phyloP scores from a whole-genome alignment of 1,140 invertebrate genomes.

The Euborellia annulipes region DNA sequence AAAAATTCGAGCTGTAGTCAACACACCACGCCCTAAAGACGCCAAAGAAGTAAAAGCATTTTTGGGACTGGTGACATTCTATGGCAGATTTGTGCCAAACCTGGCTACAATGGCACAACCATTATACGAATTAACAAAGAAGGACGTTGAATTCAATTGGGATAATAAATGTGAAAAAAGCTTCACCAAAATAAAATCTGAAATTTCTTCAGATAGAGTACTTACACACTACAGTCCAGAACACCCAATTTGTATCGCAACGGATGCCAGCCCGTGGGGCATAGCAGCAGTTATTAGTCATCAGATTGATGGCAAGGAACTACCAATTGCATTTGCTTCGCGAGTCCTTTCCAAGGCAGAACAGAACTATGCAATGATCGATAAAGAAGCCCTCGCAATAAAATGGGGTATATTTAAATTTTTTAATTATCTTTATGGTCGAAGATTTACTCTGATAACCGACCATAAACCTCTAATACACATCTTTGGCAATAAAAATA shows the following conservation, averaged over 20 bases:
- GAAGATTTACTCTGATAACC: slow-evolving; percentile 29
- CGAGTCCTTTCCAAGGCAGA: slow-evolving; percentile 26
- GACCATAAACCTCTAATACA: slow-evolving; percentile 32
- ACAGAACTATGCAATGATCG: slow-evolving; percentile 31
- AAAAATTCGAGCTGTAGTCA: slow-evolving; percentile 24
- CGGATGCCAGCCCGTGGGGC: slow-evolving; percentile 22
- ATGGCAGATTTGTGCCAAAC: slow-evolving; percentile 22
- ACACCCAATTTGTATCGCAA: slow-evolving; percentile 30
- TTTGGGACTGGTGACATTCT: slow-evolving; percentile 26
- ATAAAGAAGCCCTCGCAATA: slow-evolving; percentile 36
- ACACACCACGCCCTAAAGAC: slow-evolving; percentile 22
- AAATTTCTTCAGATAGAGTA: slow-evolving; percentile 13
- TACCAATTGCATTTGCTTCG: slow-evolving; percentile 29
- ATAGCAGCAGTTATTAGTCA: slow-evolving; percentile 14
- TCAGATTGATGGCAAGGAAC: slow-evolving; percentile 19
- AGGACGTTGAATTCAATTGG: slow-evolving; percentile 15
- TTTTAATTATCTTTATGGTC: slow-evolving; percentile 33
- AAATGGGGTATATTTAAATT: slow-evolving; percentile 34
- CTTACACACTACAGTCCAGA: slow-evolving; percentile 26
- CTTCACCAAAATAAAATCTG: slow-evolving; percentile 17
- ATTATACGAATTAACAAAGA: slow-evolving; percentile 18
- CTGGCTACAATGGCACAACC: slow-evolving; percentile 17
- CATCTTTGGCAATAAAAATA: slow-evolving; percentile 26
- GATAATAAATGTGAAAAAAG: slow-evolving; percentile 13
- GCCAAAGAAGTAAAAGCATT: slow-evolving; percentile 21